These are phyloP conservation scores for Procavia capensis DNA, from an alignment of 2,113 vertebrate species.

Conservation along the genomic window DNA sequence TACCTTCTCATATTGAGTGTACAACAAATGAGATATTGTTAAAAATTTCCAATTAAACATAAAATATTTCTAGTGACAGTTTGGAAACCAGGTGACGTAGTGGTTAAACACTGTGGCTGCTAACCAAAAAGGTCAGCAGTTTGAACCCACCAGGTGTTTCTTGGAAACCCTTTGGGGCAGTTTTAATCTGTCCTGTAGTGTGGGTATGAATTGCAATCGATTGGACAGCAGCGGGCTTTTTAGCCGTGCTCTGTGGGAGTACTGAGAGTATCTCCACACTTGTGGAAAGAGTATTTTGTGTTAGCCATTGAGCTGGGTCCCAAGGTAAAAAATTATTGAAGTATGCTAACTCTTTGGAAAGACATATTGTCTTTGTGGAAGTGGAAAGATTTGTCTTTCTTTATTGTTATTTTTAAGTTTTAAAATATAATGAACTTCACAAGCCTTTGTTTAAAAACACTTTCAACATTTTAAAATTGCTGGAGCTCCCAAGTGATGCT, in stretches of 20 bases:
- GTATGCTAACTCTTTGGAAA: not conserved
- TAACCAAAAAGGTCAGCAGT: no score
- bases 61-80: constrained; percentile 2
- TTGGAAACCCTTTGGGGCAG: no score
- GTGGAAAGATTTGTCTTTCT: not conserved
- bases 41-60: constrained; percentile 28
- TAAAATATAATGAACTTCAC: constrained; percentile 23
- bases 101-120: no score
- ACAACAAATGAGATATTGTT: not conserved
- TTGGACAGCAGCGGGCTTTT: no score
- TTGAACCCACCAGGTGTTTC: no score
- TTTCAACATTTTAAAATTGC: constrained; percentile 53
- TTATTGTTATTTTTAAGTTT: constrained; percentile 35
- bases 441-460: constrained; percentile 35
- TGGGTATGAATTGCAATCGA: no score
- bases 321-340: not conserved
- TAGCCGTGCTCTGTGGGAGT: not conserved
- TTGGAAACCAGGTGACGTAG: no score
- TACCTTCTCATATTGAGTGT: not conserved
- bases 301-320: not conserved
- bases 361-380: not conserved
- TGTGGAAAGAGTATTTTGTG: not conserved
- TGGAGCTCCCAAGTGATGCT: not conserved
- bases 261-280: not conserved
- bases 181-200: no score